These are phyloP conservation scores for Leptinotarsa haldemani DNA, from an alignment of 2,888 invertebrate species.

Conservation along the genomic window DNA sequence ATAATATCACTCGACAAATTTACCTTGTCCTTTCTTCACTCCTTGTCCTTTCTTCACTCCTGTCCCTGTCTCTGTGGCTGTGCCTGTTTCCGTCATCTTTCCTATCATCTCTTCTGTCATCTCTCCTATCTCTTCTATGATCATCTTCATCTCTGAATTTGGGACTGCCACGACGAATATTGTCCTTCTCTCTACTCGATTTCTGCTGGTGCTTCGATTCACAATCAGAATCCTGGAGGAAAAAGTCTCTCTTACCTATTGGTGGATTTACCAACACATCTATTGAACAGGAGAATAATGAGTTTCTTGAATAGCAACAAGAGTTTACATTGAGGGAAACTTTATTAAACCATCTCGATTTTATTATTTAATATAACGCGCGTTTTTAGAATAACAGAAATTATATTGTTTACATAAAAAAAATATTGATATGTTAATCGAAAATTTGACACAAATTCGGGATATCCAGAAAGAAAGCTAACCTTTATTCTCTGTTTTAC, in stretches of 20 bases:
- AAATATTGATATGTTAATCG: too few relatives aligned
- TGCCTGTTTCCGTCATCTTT: constrained; percentile 40
- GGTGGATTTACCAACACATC: constrained; percentile 49
- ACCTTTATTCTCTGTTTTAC: too few relatives aligned
- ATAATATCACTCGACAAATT: not conserved
- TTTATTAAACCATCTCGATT: too few relatives aligned
- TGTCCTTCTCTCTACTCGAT: constrained; percentile 31
- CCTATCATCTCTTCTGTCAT: constrained; percentile 29
- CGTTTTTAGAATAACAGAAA: too few relatives aligned
- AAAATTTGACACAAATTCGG: too few relatives aligned
- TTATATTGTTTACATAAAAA: too few relatives aligned
- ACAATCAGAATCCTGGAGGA: constrained; percentile 61
- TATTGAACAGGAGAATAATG: constrained; percentile 41
- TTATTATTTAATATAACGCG: too few relatives aligned
- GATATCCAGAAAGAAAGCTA: too few relatives aligned
- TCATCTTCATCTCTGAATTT: constrained; percentile 42
- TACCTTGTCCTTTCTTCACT: not conserved
- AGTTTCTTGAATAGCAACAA: constrained; percentile 20
- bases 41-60: constrained; percentile 20
- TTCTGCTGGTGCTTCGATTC: constrained; percentile 43
- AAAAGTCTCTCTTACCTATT: constrained; percentile 61
- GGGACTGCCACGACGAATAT: constrained; percentile 30
- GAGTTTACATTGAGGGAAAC: not conserved
- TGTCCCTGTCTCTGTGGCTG: constrained; percentile 22
- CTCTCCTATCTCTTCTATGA: constrained; percentile 37